Evolutionary conservation across 1,140 invertebrate species (phyloP), one percentile per base, ranked within the genome.

Genomic region (Brachionus rotundiformis): DNA sequence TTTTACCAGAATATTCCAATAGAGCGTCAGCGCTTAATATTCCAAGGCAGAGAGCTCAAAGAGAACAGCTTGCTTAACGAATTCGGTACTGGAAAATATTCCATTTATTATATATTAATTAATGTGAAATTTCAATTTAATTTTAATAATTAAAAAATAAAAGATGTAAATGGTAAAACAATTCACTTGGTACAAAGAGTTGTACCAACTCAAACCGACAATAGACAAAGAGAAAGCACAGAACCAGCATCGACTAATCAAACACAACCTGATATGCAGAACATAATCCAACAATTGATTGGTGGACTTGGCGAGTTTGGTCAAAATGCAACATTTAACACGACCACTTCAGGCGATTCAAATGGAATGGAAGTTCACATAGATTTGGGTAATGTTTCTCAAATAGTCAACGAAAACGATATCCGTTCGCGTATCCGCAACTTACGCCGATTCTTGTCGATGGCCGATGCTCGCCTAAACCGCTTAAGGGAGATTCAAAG

Each of bases 131-230:
- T n/a, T n/a, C n/a, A n/a, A n/a, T n/a, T n/a, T n/a, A n/a, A n/a
- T n/a, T n/a, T n/a, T n/a, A n/a, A n/a, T n/a, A n/a, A n/a, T 65
- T 31, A 1, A 47, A 75, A 39, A 75, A 41, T 4, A 54, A 54
- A 85, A 95, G 95, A 94, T 91, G 92, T 96, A 10, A 90, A 95
- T 88, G 94, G 93, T 1, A 96, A 96, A 89, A 94, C 95, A 16
- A 91, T 98, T 63, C 95, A 98, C 87, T 90, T 98, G 85, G 95
- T 96, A n/a, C 93, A 95, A 88, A 89, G 93, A 39, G 85, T 89
- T 4, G 91, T 93, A 4, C 94, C 94, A 27, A 59, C 27, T 68
- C 25, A 65, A 29, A 29, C 49, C 8, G 59, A 5, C 1, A 19
- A 23, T 23, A 44, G 36, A 41, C 68, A 36, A n/a, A n/a, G 23